Evolutionary conservation across 2,113 vertebrate genomes (phyloP), one percentile per base, ranked within the genome.

Genomic region (Toxotes chatareus): DNA sequence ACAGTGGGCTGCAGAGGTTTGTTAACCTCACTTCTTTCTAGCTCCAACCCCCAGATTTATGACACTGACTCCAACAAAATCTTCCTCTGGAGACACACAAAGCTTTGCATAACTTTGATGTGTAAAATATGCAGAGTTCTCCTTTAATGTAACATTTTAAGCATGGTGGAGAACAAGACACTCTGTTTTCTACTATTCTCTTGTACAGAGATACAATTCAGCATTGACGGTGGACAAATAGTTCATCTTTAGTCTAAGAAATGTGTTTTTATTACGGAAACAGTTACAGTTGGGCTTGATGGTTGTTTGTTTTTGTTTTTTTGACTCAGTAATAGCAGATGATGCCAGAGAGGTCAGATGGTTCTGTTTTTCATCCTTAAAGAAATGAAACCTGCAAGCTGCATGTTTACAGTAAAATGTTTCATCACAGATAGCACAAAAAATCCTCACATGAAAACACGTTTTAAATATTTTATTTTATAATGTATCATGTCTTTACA

Each of bases 381-480:
- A 60, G 38, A 57, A 69, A 64, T 42, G 23, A 84, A 11, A 23
- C 9, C 0, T 13, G 23, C 10, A n/a, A 3, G 27, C 4, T 59
- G 19, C n/a, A 70, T 74, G 68, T 73, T 68, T 34, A 57, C 31
- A 49, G 13, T 53, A 27, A 11, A 59, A 19, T 61, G 5, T 85
- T 60, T 80, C 73, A 42, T 87, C n/a, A 73, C 13, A 63, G 4
- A 64, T 9, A 68, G 17, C 32, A 75, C 19, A 69, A 65, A 5
- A 73, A 10, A 63, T 12, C 38, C 27, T 57, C 69, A 57, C 23
- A 61, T 55, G 1, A 49, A 27, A 16, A 60, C 4, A 7, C 23
- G 23, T 53, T 65, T 69, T 23, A 75, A 67, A 55, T 32, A 72
- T 62, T 32, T 1, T 63, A 36, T 16, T 59, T 7, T 27, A 27